Conservation (phyloP, 2,888 invertebrate genomes). For the Heliconius sara region DNA sequence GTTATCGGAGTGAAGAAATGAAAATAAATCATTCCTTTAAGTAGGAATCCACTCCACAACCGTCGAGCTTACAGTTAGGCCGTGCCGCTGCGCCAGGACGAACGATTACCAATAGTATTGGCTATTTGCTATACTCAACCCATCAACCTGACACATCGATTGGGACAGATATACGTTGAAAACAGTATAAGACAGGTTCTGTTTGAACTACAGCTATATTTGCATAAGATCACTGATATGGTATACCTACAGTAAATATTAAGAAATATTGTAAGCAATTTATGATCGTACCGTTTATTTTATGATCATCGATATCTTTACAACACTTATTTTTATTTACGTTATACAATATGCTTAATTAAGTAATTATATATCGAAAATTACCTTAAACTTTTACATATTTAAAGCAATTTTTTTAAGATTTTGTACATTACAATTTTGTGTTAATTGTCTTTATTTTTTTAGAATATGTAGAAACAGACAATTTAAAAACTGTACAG, state of each 20-base stretch:
- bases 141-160: background rate
- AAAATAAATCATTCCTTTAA: background rate
- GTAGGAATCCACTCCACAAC: background rate
- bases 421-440: background rate
- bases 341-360: conserved; percentile 21
- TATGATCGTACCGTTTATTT: conserved; percentile 21
- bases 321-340: conserved; percentile 17
- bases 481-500: background rate
- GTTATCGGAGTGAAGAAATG: background rate
- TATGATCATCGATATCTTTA: background rate
- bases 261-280: conserved; percentile 30
- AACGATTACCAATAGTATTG: background rate
- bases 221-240: background rate
- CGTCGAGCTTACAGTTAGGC: background rate
- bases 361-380: conserved; percentile 16
- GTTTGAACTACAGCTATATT: conserved; percentile 8
- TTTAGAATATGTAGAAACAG: background rate
- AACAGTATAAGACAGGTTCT: background rate
- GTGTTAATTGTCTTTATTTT: conserved; percentile 5
- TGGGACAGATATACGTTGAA: background rate
- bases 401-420: background rate
- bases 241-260: conserved; percentile 2
- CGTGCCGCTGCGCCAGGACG: background rate
- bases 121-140: background rate
- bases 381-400: background rate